Base-by-base conservation (phyloP, 2,113 vertebrate genomes). In the Podiceps cristatus region DNA sequence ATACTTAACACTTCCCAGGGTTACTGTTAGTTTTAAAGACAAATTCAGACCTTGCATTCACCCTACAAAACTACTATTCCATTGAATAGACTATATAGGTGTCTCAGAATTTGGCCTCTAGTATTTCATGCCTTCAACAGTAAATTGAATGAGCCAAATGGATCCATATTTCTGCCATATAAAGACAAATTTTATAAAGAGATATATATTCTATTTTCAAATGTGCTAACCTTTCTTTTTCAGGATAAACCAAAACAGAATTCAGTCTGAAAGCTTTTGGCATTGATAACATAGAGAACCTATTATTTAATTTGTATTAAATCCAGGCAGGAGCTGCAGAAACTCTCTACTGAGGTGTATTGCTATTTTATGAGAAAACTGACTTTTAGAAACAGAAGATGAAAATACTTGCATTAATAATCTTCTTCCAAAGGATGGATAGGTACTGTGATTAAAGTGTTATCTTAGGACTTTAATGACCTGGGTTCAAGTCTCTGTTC, bases 371-470 rank as follows among this genome's bases (percentile, higher is more conserved):
- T 67, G 28, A 95, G 79, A 88, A 88, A 93, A 79, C 7, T 50
- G 15, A 80, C 23, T 93, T 86, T 95, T 86, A 88, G 83, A 97
- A 83, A 52, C 42, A 93, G 90, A 88, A 90, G 76, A 96, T 91
- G 80, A 91, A 96, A 96, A 96, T 64, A 94, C 58, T 81, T 88
- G 64, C 83, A 97, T 89, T 95, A 93, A 96, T 97, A 96, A 95
- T 94, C 81, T 93, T 79, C 66, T 83, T 96, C 93, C 67, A 88
- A 88, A 86, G 78, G 58, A 94, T 86, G 92, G 94, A 95, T 93
- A 95, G 80, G 76, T 96, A 87, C 42, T 91, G 56, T 93, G 93
- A 96, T 96, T 96, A 95, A 96, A 95, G 69, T 84, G 56, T 92
- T 97, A 96, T 95, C 92, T 88, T 78, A 67, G 40, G 76, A 49